These are phyloP conservation scores for Hypanus sabinus DNA, from an alignment of 2,113 vertebrate genomes.

Conservation along the genomic window DNA sequence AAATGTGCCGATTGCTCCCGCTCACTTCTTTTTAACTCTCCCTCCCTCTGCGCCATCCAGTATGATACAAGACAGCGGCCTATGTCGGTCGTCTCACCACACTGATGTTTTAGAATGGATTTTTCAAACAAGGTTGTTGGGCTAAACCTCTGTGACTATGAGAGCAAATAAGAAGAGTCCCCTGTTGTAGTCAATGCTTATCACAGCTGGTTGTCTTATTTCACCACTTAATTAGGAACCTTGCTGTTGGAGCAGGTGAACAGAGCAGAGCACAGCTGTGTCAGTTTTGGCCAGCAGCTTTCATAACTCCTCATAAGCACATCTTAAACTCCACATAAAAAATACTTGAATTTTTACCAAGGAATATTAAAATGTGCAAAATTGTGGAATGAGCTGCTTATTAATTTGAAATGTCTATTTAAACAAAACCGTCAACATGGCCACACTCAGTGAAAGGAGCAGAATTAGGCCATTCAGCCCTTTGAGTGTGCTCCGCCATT, in stretches of 20 bases:
- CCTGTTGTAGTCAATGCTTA: background rate
- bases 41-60: no score
- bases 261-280: background rate
- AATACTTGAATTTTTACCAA: background rate
- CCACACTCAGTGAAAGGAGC: background rate
- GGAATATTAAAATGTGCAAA: background rate
- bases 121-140: background rate
- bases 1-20: no score
- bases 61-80: background rate
- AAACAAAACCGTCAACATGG: background rate
- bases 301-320: background rate
- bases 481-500: no score
- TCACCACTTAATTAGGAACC: background rate
- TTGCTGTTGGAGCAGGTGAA: background rate
- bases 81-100: background rate
- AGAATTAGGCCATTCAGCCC: no score
- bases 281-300: background rate
- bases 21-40: no score
- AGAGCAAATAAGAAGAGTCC: background rate
- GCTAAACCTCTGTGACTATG: background rate
- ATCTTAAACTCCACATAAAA: no score
- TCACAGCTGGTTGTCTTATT: background rate
- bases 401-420: background rate
- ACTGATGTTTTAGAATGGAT: background rate
- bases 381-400: background rate